Evolutionary conservation across 2,888 invertebrate species (phyloP).

Genomic region (Lasioglossum leucozonium): DNA sequence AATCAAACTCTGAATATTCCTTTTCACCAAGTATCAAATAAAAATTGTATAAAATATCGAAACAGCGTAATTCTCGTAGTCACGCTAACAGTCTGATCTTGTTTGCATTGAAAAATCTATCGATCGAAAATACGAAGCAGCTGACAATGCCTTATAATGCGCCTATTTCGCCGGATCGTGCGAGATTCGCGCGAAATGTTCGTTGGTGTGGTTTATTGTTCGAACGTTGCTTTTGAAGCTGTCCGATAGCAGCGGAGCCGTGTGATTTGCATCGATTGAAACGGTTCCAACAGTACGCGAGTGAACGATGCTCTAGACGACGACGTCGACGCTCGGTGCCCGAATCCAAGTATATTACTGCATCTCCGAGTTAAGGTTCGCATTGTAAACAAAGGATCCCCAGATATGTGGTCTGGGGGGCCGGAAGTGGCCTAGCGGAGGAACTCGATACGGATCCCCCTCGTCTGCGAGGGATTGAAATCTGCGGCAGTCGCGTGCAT

Average conservation of each 20-base stretch:
- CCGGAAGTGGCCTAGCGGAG: constrained; percentile 58
- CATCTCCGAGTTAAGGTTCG: constrained; percentile 40
- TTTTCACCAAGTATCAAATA: too few species aligned
- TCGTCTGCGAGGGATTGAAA: constrained; percentile 44
- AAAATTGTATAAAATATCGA: too few species aligned
- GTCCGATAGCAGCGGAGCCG: not conserved
- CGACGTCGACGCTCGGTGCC: not conserved
- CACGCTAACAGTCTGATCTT: not conserved
- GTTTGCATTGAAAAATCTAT: not conserved
- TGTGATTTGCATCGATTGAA: constrained; percentile 3
- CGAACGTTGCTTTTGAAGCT: not conserved
- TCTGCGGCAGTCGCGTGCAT: constrained; percentile 25
- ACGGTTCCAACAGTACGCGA: not conserved
- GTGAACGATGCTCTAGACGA: not conserved
- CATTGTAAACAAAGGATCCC: constrained; percentile 55
- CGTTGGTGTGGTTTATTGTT: not conserved
- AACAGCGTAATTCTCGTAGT: not conserved
- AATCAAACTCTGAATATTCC: too few species aligned
- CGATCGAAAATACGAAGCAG: not conserved
- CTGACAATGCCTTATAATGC: not conserved
- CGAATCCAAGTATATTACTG: constrained; percentile 27
- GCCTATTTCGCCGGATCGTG: not conserved
- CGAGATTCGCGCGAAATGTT: not conserved
- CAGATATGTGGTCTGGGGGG: constrained; percentile 54
- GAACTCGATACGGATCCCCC: constrained; percentile 61